Evolutionary conservation across 2,888 invertebrate genomes (phyloP), one percentile per base, ranked within the genome.

Genomic region (Melieria crassipennis): DNA sequence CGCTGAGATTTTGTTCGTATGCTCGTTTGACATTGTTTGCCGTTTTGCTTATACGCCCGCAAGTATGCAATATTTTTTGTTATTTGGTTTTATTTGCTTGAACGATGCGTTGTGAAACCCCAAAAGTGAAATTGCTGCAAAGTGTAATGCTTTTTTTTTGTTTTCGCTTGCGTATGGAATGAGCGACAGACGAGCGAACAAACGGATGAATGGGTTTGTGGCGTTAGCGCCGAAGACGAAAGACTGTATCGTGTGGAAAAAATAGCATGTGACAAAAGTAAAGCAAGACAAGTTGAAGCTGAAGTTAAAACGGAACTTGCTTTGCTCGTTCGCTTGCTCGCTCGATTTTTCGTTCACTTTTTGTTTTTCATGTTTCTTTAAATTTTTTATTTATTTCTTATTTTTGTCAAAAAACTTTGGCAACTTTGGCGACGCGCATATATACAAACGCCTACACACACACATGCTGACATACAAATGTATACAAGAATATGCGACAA

Each of bases 71-170:
- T 42, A 61, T 45, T 58, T 66, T 58, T 16, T 30, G 30, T 30
- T 30, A 30, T 30, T 30, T 30, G 30, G 30, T 30, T 30, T 30
- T 30, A 30, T 30, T 3, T 30, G 30, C 30, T 30, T 30, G 30
- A 30, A 30, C 30, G 30, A 30, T 30, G 30, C 56, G 63, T 69
- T 61, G 55, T 58, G 52, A 69, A 66, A 65, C 45, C 60, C 65
- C 67, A 52, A 73, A 75, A 71, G 68, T 69, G 67, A 66, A 69
- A 70, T 65, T 71, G 55, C 55, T 69, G 69, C 58, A 69, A 69
- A 75, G 67, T 71, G 73, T 64, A 71, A 71, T 71, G 30, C 2
- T 30, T 30, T 30, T 30, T 30, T 3, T 30, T 57, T 13, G 9
- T 52, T 6, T 52, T 11, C 13, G 9, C 13, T 6, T 62, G 69